phyloP scores from a whole-genome alignment of 2,888 invertebrate species.

The Seira musarum region DNA sequence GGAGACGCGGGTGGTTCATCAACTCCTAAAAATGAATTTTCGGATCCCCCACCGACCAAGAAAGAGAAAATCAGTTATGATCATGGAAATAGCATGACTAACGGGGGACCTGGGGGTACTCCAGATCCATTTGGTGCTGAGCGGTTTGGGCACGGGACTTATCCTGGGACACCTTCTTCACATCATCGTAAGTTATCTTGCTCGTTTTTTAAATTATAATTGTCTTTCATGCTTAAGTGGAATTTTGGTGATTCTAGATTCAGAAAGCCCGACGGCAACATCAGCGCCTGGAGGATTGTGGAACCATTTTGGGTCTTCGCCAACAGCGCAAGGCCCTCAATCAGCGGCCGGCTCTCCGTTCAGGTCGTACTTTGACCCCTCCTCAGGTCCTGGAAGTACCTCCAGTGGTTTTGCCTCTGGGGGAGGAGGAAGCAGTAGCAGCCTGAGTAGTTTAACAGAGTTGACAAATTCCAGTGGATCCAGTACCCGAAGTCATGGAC shows the following conservation, averaged over 20 bases:
- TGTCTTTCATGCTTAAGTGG: not conserved
- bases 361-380: constrained; percentile 64
- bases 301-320: constrained; percentile 38
- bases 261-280: constrained; percentile 23
- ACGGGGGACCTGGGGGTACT: constrained; percentile 38
- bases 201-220: constrained; percentile 46
- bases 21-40: not conserved
- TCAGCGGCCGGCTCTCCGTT: constrained; percentile 39
- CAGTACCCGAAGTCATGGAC: constrained; percentile 36
- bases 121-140: constrained; percentile 52
- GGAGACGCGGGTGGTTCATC: not conserved
- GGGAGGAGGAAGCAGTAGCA: constrained; percentile 55
- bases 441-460: constrained; percentile 57
- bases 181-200: constrained; percentile 53
- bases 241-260: constrained; percentile 6
- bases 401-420: constrained; percentile 37
- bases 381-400: too few species aligned
- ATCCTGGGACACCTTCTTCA: constrained; percentile 29
- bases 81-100: constrained; percentile 56
- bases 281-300: constrained; percentile 42
- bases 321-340: not conserved
- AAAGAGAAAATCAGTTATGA: constrained; percentile 61
- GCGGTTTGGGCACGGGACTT: constrained; percentile 36
- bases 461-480: constrained; percentile 57
- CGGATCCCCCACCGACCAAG: constrained; percentile 63